Evolutionary conservation across 2,113 vertebrate species (phyloP).

Genomic region (Mellivora capensis): DNA sequence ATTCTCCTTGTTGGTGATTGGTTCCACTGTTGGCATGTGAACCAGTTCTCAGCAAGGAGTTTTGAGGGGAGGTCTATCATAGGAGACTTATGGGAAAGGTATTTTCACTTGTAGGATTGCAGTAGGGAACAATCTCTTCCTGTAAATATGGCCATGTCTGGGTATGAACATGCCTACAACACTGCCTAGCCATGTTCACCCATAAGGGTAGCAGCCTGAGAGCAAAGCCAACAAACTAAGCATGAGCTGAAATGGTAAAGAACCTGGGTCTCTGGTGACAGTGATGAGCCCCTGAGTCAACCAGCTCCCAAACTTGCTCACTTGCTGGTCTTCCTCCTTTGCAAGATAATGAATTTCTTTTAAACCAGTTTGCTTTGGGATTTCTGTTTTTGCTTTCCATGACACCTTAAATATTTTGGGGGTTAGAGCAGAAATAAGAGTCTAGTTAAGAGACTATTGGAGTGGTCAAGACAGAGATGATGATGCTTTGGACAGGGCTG

Average conservation of each 20-base stretch:
- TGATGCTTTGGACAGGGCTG: neutral
- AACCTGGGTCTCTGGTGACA: neutral
- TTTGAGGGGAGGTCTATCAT: neutral
- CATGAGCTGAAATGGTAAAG: neutral
- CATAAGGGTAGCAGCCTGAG: neutral
- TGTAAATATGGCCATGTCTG: neutral
- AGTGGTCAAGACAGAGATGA: neutral
- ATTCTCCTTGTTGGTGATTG: neutral
- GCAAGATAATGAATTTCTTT: neutral
- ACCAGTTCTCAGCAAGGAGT: neutral
- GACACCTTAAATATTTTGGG: neutral
- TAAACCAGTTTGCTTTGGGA: neutral
- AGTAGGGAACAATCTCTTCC: neutral
- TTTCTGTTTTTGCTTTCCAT: neutral
- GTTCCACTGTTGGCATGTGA: neutral
- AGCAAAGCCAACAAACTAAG: neutral
- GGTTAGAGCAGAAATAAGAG: neutral
- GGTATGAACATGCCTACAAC: neutral
- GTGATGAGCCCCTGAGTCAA: neutral
- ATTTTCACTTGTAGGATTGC: neutral
- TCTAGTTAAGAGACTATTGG: neutral
- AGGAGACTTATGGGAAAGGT: neutral
- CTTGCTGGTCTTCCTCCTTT: neutral
- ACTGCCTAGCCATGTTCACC: neutral
- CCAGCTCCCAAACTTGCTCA: neutral